Conservation (phyloP, 2,113 vertebrate species). For the Macrotus californicus region DNA sequence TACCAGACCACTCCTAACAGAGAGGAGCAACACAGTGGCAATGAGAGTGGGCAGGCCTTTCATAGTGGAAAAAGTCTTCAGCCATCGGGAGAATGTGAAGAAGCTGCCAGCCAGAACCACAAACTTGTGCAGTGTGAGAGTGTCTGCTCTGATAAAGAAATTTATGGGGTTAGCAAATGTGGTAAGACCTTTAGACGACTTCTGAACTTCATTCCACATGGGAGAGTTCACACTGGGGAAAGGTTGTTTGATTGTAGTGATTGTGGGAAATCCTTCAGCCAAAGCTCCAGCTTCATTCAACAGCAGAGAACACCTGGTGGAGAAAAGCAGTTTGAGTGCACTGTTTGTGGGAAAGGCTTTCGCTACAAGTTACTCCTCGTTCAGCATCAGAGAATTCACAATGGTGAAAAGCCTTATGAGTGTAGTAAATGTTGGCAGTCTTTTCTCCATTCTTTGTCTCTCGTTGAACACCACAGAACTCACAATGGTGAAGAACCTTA, state of each 20-base stretch:
- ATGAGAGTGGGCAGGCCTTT: neutral
- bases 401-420: neutral
- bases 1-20: too few species aligned
- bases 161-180: neutral
- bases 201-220: slow-evolving; percentile 35
- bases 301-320: slow-evolving; percentile 15
- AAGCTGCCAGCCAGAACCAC: neutral
- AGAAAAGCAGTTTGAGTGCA: slow-evolving; percentile 19
- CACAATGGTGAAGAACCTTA: neutral
- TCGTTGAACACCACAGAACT: neutral
- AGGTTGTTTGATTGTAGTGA: neutral
- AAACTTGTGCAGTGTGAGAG: neutral
- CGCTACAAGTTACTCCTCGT: neutral
- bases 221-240: slow-evolving; percentile 8
- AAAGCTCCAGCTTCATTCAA: neutral
- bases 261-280: slow-evolving; percentile 21
- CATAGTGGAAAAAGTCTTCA: neutral
- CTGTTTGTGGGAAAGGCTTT: neutral
- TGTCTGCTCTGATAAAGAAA: too few species aligned
- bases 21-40: neutral
- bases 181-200: slow-evolving; percentile 29
- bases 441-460: neutral
- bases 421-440: neutral
- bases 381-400: neutral
- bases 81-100: neutral